These are phyloP conservation scores for Xenentodon cancila DNA, from an alignment of 2,797 vertebrate species.

Conservation along the genomic window DNA sequence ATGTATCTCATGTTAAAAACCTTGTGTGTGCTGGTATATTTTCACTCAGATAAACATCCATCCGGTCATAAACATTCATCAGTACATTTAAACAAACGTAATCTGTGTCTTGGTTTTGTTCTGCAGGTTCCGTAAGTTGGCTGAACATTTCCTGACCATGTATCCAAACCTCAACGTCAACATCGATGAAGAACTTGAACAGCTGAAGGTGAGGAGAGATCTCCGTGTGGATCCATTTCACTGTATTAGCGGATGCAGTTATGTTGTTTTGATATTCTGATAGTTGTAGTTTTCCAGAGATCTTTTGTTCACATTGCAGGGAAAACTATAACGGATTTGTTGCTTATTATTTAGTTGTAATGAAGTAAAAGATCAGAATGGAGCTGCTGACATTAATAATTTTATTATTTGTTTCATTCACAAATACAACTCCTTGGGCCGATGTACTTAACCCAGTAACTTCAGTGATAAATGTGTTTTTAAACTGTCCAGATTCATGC, in stretches of 20 bases:
- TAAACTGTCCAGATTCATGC: too few species aligned
- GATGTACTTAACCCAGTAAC: too few species aligned
- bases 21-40: background rate
- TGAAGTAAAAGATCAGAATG: too few species aligned
- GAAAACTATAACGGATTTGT: background rate
- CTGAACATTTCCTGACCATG: constrained; percentile 82
- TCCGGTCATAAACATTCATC: background rate
- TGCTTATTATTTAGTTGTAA: too few species aligned
- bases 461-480: too few species aligned
- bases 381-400: too few species aligned
- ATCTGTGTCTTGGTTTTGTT: background rate
- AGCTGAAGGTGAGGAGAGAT: constrained; percentile 79
- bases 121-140: constrained; percentile 82
- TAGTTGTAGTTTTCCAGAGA: background rate
- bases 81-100: background rate
- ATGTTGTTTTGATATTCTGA: background rate
- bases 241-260: background rate
- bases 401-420: too few species aligned
- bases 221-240: too few species aligned
- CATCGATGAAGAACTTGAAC: constrained; percentile 77
- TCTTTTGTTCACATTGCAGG: background rate
- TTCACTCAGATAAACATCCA: background rate
- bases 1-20: background rate
- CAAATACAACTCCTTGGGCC: too few species aligned
- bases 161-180: constrained; percentile 84